These are phyloP conservation scores for Felis chaus DNA, from an alignment of 2,113 vertebrate genomes.

Conservation along the genomic window DNA sequence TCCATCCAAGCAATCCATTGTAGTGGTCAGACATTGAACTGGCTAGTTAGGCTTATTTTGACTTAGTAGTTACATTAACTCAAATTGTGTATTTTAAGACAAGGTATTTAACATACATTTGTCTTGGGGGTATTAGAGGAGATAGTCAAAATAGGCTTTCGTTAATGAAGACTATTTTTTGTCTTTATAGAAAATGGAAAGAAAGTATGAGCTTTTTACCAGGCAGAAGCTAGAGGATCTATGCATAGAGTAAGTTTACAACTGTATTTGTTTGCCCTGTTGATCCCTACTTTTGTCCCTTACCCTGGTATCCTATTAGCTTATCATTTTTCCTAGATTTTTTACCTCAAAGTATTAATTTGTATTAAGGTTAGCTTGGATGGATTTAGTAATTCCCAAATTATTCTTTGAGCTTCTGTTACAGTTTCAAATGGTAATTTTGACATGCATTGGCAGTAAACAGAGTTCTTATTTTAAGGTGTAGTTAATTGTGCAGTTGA, in stretches of 20 bases:
- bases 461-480: not conserved
- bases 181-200: not conserved
- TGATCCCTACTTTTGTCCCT: not conserved
- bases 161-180: not conserved
- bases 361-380: not conserved
- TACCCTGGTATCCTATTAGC: not conserved
- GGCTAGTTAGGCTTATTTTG: not conserved
- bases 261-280: not conserved
- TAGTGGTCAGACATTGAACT: not conserved
- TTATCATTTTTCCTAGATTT: not conserved
- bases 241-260: not conserved
- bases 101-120: not conserved
- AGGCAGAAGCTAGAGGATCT: not conserved
- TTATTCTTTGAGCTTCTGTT: not conserved
- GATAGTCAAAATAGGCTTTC: not conserved
- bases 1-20: not conserved
- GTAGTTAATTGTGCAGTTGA: not conserved
- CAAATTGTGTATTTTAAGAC: not conserved
- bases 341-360: not conserved
- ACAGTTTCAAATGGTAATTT: not conserved
- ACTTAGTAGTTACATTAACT: not conserved
- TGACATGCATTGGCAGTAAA: not conserved
- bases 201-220: not conserved
- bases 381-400: not conserved
- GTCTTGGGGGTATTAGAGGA: not conserved